Base-by-base conservation (phyloP, 92 coral and sea anemone species). In the Porites divaricata region DNA sequence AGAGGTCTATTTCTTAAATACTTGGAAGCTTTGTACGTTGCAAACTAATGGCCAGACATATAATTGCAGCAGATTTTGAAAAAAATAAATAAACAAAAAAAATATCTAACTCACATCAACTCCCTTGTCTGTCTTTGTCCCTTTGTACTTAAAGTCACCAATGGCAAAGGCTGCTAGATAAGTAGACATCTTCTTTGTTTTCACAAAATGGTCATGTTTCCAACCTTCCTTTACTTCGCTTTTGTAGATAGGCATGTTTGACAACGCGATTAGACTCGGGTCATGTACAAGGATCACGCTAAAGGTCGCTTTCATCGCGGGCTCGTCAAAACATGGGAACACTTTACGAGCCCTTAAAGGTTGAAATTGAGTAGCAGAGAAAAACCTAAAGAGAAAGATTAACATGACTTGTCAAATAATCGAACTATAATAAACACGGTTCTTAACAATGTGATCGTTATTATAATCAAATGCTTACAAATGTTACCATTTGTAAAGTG, bases 291-390 rank as follows among this genome's bases (percentile, higher is more conserved):
- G 77, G 17, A 89, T 92, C 41, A 96, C 92, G 79, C 88, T 90
- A 50, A 92, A 96, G 0, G 95, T 94, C 28, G 99, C 99, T 75
- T 94, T 96, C 89, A 94, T 71, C 10, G 96, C 96, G 2, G 99
- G 99, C 78, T 96, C 99, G 69, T 96, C 99, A 68, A 96, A 90
- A 51, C 99, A 96, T 24, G 99, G 99, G 52, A 96, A 89, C 12
- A 95, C 98, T 66, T 59, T 86, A 52, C 99, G 94, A 13, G 96
- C 98, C 15, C 81, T 81, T 2, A 91, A 72, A 2, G 98, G 90
- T 74, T 94, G 91, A 23, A 95, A 96, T 58, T 95, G 98, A 11
- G 98, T 96, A 13, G 98, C 96, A 8, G 95, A 94, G 21, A 59
- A 82, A 49, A 71, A 22, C 54, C 85, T 80, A 22, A 51, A 11